Evolutionary conservation across 2,888 invertebrate genomes (phyloP).

Genomic region (Brachyptera risi): DNA sequence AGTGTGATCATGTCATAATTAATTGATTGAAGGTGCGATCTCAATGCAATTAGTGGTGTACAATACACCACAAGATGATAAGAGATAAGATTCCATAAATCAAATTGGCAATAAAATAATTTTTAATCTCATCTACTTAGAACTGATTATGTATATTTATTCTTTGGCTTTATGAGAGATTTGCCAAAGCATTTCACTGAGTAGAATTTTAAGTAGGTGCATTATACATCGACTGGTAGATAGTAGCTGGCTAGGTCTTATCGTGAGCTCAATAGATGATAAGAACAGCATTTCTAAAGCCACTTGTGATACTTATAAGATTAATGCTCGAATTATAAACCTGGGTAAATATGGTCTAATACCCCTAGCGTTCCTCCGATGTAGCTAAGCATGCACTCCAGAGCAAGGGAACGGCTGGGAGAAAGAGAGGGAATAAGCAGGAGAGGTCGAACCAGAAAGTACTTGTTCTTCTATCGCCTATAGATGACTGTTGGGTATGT

Average conservation of each 20-base stretch:
- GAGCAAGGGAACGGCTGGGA: not conserved
- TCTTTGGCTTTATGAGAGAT: conserved; percentile 15
- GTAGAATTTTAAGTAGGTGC: conserved; percentile 8
- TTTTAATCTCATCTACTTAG: not conserved
- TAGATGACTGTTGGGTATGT: too few relatives aligned
- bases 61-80: too few relatives aligned
- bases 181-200: conserved; percentile 10
- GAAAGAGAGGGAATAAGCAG: not conserved
- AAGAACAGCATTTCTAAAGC: conserved; percentile 20
- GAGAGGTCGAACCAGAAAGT: not conserved
- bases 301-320: conserved; percentile 21
- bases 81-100: conserved; percentile 6
- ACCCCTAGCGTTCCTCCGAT: conserved; percentile 8
- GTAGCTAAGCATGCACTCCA: conserved; percentile 3
- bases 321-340: conserved; percentile 21
- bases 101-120: not conserved
- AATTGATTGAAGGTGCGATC: too few relatives aligned
- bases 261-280: conserved; percentile 19
- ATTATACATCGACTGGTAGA: conserved; percentile 3
- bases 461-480: too few relatives aligned
- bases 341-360: conserved; percentile 20
- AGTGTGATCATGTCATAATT: too few relatives aligned
- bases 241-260: not conserved
- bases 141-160: conserved; percentile 18
- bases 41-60: too few relatives aligned